phyloP scores from a whole-genome alignment of 2,113 vertebrate species.

The Esox niger region DNA sequence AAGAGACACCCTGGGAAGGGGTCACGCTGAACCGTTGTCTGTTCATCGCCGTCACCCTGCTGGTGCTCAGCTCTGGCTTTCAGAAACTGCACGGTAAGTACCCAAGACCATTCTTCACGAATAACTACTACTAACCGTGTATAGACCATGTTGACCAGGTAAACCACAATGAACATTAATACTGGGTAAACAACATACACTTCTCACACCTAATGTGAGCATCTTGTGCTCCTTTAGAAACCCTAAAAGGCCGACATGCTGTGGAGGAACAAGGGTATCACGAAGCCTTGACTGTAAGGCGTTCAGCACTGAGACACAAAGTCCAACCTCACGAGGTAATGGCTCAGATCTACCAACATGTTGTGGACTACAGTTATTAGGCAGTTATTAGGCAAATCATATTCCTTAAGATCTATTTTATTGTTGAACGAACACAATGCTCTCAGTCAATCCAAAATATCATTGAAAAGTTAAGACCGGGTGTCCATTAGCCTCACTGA shows the following conservation, averaged over 20 bases:
- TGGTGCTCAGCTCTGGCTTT: constrained; percentile 83
- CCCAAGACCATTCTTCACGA: not conserved
- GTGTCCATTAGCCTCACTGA: too few relatives aligned
- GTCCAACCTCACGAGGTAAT: constrained; percentile 40
- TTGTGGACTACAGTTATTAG: too few relatives aligned
- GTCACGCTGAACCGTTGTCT: constrained; percentile 90
- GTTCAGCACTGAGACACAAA: constrained; percentile 37
- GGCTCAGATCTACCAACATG: not conserved
- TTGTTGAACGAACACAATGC: too few relatives aligned
- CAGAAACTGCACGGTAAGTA: constrained; percentile 83
- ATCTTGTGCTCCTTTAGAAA: constrained; percentile 38
- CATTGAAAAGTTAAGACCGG: too few relatives aligned
- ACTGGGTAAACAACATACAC: too few relatives aligned
- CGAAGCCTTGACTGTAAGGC: constrained; percentile 36
- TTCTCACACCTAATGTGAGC: too few relatives aligned
- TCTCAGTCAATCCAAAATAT: too few relatives aligned
- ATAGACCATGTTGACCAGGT: too few relatives aligned
- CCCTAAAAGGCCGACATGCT: constrained; percentile 36
- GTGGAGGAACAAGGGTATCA: constrained; percentile 37
- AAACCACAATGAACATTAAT: not conserved
- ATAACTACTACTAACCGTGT: not conserved
- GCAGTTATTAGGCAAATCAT: too few relatives aligned
- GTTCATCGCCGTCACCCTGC: constrained; percentile 80
- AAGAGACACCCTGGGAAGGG: constrained; percentile 78
- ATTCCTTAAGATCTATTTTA: too few relatives aligned